Conservation (phyloP, 2,797 vertebrate genomes). For the Chrosomus eos region DNA sequence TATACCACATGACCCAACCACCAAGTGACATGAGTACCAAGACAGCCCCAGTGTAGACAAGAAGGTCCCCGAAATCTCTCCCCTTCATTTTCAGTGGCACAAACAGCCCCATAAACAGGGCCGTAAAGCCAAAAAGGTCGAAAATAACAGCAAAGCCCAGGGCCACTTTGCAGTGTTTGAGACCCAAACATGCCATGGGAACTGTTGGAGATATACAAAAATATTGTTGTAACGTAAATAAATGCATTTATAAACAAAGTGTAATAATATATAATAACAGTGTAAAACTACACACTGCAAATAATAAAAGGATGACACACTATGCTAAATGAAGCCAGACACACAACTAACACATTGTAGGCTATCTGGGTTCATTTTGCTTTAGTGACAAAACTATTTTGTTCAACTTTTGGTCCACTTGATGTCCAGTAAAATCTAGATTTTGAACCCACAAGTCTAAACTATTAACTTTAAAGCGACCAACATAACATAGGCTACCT, state of each 20-base stretch:
- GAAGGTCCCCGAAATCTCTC: slow-evolving; percentile 86
- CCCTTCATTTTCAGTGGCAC: slow-evolving; percentile 80
- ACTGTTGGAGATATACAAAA: background rate
- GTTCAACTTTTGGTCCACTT: no score
- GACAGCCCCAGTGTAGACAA: slow-evolving; percentile 87
- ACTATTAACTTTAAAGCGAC: background rate
- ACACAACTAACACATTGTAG: background rate
- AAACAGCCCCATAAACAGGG: slow-evolving; percentile 86
- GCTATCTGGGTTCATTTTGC: no score
- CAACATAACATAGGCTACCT: background rate
- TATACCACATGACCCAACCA: slow-evolving; percentile 93
- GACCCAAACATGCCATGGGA: slow-evolving; percentile 67
- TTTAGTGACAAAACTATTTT: background rate
- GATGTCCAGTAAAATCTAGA: background rate
- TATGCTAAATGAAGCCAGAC: background rate
- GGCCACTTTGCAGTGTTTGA: slow-evolving; percentile 85
- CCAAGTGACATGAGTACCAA: slow-evolving; percentile 85
- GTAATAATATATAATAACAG: background rate
- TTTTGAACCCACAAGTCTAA: background rate
- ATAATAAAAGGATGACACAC: background rate
- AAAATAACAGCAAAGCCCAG: slow-evolving; percentile 83
- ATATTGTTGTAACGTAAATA: background rate
- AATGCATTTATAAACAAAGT: background rate
- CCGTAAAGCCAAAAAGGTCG: slow-evolving; percentile 81
- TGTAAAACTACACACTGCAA: background rate